Conservation (phyloP, 92 coral and sea anemone species). For the Galaxea fascicularis region DNA sequence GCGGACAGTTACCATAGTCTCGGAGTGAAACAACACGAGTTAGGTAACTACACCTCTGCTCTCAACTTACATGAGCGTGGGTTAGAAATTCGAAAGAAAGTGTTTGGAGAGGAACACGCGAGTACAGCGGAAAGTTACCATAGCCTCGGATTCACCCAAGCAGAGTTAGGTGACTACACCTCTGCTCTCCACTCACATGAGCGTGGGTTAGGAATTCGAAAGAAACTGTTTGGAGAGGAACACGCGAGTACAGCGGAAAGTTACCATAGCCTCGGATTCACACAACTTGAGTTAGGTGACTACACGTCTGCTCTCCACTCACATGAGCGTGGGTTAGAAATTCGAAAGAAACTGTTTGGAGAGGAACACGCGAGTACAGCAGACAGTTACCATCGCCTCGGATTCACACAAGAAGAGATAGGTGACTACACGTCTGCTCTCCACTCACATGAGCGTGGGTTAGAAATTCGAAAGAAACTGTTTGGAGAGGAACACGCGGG, state of each 20-base stretch:
- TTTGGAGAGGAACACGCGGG: constrained; percentile 6
- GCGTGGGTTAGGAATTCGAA: background rate
- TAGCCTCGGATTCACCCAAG: background rate
- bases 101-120: constrained; percentile 7
- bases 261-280: background rate
- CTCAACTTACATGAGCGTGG: background rate
- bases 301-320: background rate
- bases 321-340: too few species aligned
- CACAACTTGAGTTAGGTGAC: too few species aligned
- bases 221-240: background rate
- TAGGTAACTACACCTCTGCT: constrained; percentile 7
- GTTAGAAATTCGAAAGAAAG: constrained; percentile 15
- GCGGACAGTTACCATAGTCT: background rate
- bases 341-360: background rate
- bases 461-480: background rate
- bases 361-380: constrained; percentile 8
- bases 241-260: background rate
- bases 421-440: too few species aligned
- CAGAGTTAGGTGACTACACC: background rate
- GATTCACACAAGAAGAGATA: too few species aligned
- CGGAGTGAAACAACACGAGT: background rate
- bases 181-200: background rate
- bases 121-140: background rate
- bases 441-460: too few species aligned
- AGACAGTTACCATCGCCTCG: background rate